Conservation (phyloP, 2,888 invertebrate species). For the Lycia hirtaria region DNA sequence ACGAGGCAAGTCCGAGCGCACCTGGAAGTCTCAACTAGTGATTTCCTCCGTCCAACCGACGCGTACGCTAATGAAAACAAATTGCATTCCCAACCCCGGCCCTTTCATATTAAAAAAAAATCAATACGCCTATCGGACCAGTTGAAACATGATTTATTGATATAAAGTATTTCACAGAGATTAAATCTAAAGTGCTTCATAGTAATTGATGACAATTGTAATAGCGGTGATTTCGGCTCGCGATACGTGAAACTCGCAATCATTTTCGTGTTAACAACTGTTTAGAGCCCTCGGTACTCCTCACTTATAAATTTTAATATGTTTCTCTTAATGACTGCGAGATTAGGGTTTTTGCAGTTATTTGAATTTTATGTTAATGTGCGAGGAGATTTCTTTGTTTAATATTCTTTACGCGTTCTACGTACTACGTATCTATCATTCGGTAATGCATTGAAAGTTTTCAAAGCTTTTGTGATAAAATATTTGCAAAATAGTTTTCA, state of each 20-base stretch:
- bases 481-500: background rate
- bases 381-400: constrained; percentile 48
- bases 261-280: constrained; percentile 82
- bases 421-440: constrained; percentile 52
- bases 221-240: constrained; percentile 50
- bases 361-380: constrained; percentile 76
- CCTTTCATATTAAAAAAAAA: constrained; percentile 70
- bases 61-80: constrained; percentile 75
- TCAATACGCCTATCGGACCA: constrained; percentile 78
- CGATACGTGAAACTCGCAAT: constrained; percentile 53
- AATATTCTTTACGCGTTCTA: constrained; percentile 55
- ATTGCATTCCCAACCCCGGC: constrained; percentile 73
- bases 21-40: constrained; percentile 38
- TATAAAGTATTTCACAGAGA: constrained; percentile 77
- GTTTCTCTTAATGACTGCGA: constrained; percentile 71
- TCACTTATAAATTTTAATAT: constrained; percentile 71
- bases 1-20: constrained; percentile 5
- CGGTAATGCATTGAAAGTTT: constrained; percentile 29
- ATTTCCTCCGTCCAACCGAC: constrained; percentile 31
- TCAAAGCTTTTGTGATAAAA: background rate
- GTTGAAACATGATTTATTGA: constrained; percentile 80
- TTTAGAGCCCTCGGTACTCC: constrained; percentile 57
- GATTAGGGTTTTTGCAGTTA: constrained; percentile 63
- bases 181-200: constrained; percentile 79
- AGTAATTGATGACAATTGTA: constrained; percentile 80